These are phyloP conservation scores for Remorina albescens DNA, from an alignment of 2,797 vertebrate species.

Conservation along the genomic window DNA sequence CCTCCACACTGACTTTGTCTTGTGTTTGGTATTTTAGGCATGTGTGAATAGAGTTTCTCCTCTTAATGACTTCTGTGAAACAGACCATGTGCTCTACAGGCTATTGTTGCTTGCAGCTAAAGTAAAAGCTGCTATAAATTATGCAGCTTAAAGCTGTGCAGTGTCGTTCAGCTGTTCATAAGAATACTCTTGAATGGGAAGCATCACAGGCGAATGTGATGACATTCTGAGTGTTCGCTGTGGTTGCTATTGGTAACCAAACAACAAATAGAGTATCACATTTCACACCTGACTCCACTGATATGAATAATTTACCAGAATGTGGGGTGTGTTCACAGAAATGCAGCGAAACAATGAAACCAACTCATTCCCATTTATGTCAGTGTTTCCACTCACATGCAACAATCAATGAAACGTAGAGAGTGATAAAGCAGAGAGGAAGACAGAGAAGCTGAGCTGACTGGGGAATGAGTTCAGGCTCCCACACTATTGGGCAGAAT, in stretches of 20 bases:
- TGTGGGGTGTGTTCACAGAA: neutral
- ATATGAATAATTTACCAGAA: conserved; percentile 30
- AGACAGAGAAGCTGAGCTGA: conserved; percentile 46
- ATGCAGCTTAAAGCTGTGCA: neutral
- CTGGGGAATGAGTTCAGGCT: conserved; percentile 71
- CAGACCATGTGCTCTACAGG: neutral
- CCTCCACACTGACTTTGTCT: neutral
- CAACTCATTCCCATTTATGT: conserved; percentile 21
- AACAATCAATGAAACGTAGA: conserved; percentile 29
- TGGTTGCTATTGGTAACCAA: neutral
- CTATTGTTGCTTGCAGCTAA: neutral
- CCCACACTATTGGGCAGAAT: conserved; percentile 72
- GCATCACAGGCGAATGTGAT: conserved; percentile 3
- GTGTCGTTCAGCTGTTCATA: conserved; percentile 1
- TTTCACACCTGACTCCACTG: conserved; percentile 19
- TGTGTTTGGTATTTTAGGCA: conserved; percentile 18
- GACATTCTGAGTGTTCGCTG: conserved; percentile 8
- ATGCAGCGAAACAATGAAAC: neutral
- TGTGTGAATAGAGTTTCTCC: neutral
- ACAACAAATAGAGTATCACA: neutral
- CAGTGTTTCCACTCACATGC: conserved; percentile 5
- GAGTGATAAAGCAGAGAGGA: conserved; percentile 16
- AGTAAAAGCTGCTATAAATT: neutral
- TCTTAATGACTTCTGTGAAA: conserved; percentile 27
- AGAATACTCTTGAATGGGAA: conserved; percentile 17